Conservation (phyloP, 2,113 vertebrate genomes). For the Seriola quinqueradiata region DNA sequence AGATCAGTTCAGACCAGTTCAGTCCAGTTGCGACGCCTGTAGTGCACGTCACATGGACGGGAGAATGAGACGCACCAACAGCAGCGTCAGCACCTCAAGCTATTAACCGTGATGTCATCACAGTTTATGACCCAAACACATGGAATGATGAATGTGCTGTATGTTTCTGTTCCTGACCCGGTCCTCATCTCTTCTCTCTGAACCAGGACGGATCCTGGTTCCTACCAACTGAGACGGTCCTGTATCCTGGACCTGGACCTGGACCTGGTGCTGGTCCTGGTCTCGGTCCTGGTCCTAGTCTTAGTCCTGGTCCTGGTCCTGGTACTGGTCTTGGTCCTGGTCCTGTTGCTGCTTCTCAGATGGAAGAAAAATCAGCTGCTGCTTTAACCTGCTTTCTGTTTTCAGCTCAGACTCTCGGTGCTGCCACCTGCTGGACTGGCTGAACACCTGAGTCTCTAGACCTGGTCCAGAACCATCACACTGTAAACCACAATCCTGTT, state of each 20-base stretch:
- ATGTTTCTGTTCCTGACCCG: not conserved
- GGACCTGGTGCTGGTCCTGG: too few relatives aligned
- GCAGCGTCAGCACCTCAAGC: too few relatives aligned
- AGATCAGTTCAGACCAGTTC: too few relatives aligned
- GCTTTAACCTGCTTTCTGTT: conserved; percentile 26
- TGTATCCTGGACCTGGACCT: not conserved
- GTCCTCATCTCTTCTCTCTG: not conserved
- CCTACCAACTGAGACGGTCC: conserved; percentile 35
- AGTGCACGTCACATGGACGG: too few relatives aligned
- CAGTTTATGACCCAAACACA: too few relatives aligned
- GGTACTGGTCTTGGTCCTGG: not conserved
- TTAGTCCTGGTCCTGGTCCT: not conserved
- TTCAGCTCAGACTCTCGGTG: not conserved
- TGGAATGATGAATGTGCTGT: not conserved
- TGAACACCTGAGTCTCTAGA: not conserved
- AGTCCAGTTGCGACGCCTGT: too few relatives aligned
- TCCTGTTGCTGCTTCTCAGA: not conserved
- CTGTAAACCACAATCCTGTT: too few relatives aligned
- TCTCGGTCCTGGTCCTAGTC: not conserved
- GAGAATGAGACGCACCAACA: too few relatives aligned
- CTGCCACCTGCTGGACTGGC: conserved; percentile 39
- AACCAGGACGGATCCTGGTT: conserved; percentile 45
- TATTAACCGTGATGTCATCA: too few relatives aligned
- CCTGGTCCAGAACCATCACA: not conserved
- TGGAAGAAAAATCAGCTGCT: conserved; percentile 5